These are phyloP conservation scores for Uloborus plumipes DNA, from an alignment of 2,888 invertebrate genomes.

Conservation along the genomic window DNA sequence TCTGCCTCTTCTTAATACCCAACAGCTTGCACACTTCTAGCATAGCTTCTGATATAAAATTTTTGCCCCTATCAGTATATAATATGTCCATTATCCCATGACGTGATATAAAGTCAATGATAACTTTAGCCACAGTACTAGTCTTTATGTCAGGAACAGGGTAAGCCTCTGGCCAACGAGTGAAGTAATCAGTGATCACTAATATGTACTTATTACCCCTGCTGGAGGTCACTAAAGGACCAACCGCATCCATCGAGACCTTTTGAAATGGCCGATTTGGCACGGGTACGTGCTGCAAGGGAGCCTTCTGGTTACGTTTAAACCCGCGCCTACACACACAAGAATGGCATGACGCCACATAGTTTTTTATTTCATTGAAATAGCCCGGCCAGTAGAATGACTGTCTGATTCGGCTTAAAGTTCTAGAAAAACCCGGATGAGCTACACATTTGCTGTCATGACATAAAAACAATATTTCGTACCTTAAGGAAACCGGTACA, in stretches of 20 bases:
- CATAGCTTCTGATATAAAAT: no score
- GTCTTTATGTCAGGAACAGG: conserved; percentile 5
- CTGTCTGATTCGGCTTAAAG: conserved; percentile 32
- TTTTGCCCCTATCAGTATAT: no score
- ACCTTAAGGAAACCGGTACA: no score
- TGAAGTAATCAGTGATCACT: conserved; percentile 42
- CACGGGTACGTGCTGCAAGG: neutral
- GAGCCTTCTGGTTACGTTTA: neutral
- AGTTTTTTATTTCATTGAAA: conserved; percentile 41
- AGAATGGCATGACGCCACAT: conserved; percentile 51
- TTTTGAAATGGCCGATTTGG: neutral
- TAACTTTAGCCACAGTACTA: conserved; percentile 5
- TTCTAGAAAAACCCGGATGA: conserved; percentile 64
- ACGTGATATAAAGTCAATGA: neutral
- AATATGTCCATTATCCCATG: neutral
- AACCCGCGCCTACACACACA: conserved; percentile 60
- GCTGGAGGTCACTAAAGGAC: conserved; percentile 44
- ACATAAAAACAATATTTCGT: neutral
- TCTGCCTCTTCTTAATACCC: neutral
- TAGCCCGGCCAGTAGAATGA: conserved; percentile 65
- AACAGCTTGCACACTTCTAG: neutral
- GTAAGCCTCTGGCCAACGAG: conserved; percentile 3
- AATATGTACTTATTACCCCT: conserved; percentile 59
- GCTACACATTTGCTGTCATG: conserved; percentile 55
- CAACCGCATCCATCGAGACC: conserved; percentile 42